Evolutionary conservation across 2,113 vertebrate species (phyloP).

Genomic region (Chunga burmeisteri): DNA sequence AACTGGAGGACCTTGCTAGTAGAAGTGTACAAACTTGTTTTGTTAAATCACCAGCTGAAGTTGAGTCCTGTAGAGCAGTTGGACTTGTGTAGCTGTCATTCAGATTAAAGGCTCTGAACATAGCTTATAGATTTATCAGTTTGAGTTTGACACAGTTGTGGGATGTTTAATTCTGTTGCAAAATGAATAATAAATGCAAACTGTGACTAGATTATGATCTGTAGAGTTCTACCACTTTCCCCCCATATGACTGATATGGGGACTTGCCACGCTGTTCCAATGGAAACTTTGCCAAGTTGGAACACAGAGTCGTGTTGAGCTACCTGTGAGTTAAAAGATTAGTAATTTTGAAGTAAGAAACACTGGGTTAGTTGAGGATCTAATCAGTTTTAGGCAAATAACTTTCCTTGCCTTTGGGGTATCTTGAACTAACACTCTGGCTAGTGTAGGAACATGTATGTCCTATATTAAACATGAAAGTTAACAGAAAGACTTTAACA

Average conservation of each 20-base stretch:
- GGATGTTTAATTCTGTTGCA: background rate
- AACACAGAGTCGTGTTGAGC: background rate
- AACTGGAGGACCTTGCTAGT: background rate
- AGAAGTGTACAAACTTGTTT: background rate
- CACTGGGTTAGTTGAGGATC: background rate
- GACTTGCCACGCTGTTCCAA: background rate
- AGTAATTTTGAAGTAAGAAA: background rate
- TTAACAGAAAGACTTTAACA: background rate
- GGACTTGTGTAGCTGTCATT: fast-evolving
- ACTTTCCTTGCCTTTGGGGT: background rate
- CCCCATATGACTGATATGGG: background rate
- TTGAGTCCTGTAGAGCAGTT: background rate
- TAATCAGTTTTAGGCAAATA: background rate
- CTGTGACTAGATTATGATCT: background rate
- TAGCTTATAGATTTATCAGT: background rate
- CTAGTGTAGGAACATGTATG: background rate
- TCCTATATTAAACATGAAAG: background rate
- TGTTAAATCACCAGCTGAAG: background rate
- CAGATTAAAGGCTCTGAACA: background rate
- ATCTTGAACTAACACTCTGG: background rate
- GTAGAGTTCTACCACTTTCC: background rate
- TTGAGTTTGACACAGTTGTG: background rate
- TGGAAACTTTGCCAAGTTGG: background rate
- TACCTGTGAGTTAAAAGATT: background rate
- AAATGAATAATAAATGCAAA: background rate